These are phyloP conservation scores for Coregonus clupeaformis DNA, from an alignment of 2,113 vertebrate species.

Conservation along the genomic window DNA sequence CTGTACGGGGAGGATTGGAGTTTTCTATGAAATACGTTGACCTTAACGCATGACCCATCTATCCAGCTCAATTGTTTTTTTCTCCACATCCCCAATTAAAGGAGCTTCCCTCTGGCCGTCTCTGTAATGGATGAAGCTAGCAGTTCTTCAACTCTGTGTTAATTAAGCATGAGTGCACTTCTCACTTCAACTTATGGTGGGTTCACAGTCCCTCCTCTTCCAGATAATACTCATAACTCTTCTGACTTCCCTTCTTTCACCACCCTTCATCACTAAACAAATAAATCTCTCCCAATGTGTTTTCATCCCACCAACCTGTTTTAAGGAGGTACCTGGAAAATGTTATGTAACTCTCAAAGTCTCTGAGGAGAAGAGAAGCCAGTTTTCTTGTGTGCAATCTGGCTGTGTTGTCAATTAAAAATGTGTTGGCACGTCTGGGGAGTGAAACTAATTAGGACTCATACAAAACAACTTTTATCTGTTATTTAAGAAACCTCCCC, in stretches of 20 bases:
- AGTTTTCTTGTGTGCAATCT: conserved; percentile 42
- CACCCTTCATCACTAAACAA: conserved; percentile 33
- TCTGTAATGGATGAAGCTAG: conserved; percentile 55
- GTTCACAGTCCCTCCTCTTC: conserved; percentile 28
- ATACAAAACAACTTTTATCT: conserved; percentile 40
- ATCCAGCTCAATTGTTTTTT: conserved; percentile 51
- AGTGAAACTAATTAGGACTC: conserved; percentile 58
- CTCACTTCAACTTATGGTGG: conserved; percentile 32
- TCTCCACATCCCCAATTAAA: conserved; percentile 61
- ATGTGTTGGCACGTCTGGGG: conserved; percentile 32
- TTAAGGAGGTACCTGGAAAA: conserved; percentile 37
- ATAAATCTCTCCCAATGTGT: not conserved
- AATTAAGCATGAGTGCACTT: conserved; percentile 70
- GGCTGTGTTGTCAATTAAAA: conserved; percentile 63
- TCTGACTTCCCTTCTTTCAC: conserved; percentile 24
- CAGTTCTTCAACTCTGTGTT: conserved; percentile 62
- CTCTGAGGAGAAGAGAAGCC: conserved; percentile 27
- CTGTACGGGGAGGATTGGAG: conserved; percentile 30
- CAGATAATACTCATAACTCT: conserved; percentile 46
- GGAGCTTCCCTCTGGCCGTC: conserved; percentile 47
- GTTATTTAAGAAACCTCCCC: conserved; percentile 31
- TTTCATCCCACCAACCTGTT: conserved; percentile 2
- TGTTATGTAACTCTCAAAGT: conserved; percentile 30
- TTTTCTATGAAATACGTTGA: conserved; percentile 61
- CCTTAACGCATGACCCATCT: conserved; percentile 61